Conservation (phyloP, 2,113 vertebrate genomes). For the Cryptotis parvus region DNA sequence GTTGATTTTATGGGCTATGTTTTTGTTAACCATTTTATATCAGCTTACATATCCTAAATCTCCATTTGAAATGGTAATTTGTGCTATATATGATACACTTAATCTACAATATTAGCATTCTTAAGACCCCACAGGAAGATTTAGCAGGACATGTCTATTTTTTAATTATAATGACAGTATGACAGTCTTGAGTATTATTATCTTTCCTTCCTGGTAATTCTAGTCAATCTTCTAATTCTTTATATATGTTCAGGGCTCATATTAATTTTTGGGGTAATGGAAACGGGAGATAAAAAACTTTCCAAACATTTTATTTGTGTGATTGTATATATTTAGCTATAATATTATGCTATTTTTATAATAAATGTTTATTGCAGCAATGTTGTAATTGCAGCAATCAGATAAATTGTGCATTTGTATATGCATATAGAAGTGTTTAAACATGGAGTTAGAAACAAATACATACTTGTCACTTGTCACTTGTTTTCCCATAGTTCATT, state of each 20-base stretch:
- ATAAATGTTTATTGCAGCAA: not conserved
- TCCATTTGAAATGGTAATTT: not conserved
- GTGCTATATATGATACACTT: not conserved
- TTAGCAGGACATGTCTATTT: not conserved
- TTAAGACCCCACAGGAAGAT: not conserved
- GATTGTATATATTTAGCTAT: too few species aligned
- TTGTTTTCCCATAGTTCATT: too few species aligned
- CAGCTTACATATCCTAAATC: not conserved
- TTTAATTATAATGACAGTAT: not conserved
- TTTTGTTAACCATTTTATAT: not conserved
- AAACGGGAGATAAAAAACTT: not conserved
- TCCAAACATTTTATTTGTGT: not conserved
- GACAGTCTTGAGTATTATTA: not conserved
- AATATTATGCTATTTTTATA: not conserved
- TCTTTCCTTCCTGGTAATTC: not conserved
- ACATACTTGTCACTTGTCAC: too few species aligned
- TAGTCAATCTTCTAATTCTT: not conserved
- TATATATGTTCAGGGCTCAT: not conserved
- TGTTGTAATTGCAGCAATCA: not conserved
- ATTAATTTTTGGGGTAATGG: not conserved
- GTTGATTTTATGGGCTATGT: not conserved
- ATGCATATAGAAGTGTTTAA: not conserved
- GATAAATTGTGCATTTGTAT: not conserved
- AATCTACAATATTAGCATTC: not conserved
- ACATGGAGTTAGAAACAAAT: not conserved